Percentiles rank a stretch among this genome's conserved stretches.
Evolutionary conservation across 1,140 invertebrate genomes (phyloP).

Genomic region (Tetramorium alpestre): DNA sequence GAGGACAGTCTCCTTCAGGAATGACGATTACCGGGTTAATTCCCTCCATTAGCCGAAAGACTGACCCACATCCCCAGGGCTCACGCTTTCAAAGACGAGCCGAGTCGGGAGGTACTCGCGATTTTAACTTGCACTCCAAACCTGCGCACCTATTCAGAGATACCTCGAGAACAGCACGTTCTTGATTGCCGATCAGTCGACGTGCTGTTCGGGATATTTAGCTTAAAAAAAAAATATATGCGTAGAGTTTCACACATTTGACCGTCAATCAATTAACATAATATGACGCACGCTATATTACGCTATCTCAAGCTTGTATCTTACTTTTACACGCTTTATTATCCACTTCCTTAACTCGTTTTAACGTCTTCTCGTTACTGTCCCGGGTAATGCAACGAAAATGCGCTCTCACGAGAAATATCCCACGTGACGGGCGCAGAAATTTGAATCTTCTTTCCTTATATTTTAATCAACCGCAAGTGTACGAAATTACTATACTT

Average conservation of each 20-base stretch:
- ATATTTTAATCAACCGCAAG: slow-evolving; percentile 27
- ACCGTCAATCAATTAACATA: slow-evolving; percentile 8
- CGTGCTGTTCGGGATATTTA: slow-evolving; percentile 22
- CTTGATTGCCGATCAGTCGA: slow-evolving; percentile 42
- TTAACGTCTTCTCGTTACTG: slow-evolving; percentile 17
- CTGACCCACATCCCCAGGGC: slow-evolving; percentile 67
- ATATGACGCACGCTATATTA: neutral
- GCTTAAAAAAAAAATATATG: neutral
- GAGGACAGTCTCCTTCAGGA: slow-evolving; percentile 38
- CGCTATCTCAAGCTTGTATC: neutral
- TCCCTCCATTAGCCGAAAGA: slow-evolving; percentile 58
- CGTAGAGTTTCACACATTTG: neutral
- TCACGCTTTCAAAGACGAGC: slow-evolving; percentile 55
- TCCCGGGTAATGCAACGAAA: neutral
- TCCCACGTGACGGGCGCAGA: neutral
- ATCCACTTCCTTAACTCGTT: neutral
- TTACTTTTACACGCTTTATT: neutral
- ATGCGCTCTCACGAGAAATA: neutral
- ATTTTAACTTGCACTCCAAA: neutral
- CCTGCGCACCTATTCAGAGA: slow-evolving; percentile 3
- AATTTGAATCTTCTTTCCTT: slow-evolving; percentile 6
- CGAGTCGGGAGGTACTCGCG: neutral
- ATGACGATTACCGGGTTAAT: slow-evolving; percentile 68
- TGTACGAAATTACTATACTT: slow-evolving; percentile 34
- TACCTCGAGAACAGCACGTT: slow-evolving; percentile 25